A percentile compares a stretch with the other conserved stretches of the same genome.
These are phyloP conservation scores for Eurois occulta DNA, from an alignment of 2,888 invertebrate species.

Conservation along the genomic window DNA sequence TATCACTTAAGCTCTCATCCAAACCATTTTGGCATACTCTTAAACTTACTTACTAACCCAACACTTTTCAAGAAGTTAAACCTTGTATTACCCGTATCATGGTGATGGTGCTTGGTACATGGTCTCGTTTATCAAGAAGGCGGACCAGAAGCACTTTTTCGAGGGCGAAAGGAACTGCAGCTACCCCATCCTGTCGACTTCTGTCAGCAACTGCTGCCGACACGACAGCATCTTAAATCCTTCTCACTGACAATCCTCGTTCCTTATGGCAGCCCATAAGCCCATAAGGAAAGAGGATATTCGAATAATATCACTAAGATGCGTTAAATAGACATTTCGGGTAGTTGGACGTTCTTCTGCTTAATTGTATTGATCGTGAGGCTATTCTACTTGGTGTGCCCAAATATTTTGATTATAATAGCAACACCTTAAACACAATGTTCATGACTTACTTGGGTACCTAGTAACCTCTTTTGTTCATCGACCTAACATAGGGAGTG, in stretches of 20 bases:
- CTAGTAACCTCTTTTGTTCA: not conserved
- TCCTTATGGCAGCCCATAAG: too few species aligned
- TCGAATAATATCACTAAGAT: not conserved
- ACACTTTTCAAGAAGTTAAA: not conserved
- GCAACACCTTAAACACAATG: constrained; percentile 14
- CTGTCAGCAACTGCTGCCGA: not conserved
- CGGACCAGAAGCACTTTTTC: not conserved
- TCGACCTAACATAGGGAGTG: not conserved
- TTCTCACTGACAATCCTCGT: not conserved
- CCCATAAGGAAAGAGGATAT: not conserved
- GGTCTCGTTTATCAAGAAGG: not conserved
- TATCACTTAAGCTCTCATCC: not conserved
- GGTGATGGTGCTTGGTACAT: not conserved
- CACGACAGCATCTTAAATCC: not conserved
- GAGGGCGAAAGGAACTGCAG: not conserved
- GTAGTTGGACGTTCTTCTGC: not conserved
- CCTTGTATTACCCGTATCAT: not conserved
- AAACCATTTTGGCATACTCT: not conserved
- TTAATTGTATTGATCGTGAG: not conserved
- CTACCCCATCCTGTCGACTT: too few species aligned
- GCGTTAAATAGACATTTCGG: not conserved
- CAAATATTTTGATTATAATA: not conserved
- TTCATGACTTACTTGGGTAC: not conserved
- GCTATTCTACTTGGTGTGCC: not conserved
- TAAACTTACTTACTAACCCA: not conserved